Percentiles rank a stretch among this genome's conserved stretches.
Evolutionary conservation across 2,113 vertebrate species (phyloP).

Genomic region (Nothoprocta perdicaria): DNA sequence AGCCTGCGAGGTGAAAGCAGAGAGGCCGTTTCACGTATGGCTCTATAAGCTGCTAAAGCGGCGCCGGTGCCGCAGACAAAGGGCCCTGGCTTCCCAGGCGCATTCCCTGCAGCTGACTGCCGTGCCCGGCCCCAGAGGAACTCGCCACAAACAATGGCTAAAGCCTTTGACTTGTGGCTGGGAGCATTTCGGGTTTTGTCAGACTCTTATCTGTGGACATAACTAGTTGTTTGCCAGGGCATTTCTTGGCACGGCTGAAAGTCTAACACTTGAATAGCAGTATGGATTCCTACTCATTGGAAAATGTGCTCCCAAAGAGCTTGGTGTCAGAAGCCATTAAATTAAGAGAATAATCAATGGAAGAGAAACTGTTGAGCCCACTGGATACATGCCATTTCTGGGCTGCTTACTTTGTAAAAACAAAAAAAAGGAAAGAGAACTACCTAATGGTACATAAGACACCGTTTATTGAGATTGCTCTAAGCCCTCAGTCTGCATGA

Average conservation of each 20-base stretch:
- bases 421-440: neutral
- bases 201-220: slow-evolving; percentile 14
- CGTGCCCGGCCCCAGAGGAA: slow-evolving; percentile 24
- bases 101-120: slow-evolving; percentile 26
- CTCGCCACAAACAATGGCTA: slow-evolving; percentile 39
- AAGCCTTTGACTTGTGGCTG: slow-evolving; percentile 57
- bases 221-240: slow-evolving; percentile 13
- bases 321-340: neutral
- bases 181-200: slow-evolving; percentile 43
- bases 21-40: slow-evolving; percentile 19
- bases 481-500: neutral
- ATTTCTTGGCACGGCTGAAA: neutral
- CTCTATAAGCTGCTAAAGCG: slow-evolving; percentile 46
- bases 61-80: slow-evolving; percentile 28
- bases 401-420: neutral
- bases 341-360: neutral
- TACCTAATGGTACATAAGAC: neutral
- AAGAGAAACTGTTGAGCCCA: neutral
- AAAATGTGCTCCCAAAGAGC: neutral
- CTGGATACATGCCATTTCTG: neutral
- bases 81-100: slow-evolving; percentile 44
- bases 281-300: neutral
- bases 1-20: slow-evolving; percentile 52
- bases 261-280: neutral
- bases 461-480: neutral